phyloP scores from a whole-genome alignment of 2,797 vertebrate species.

The Sorex maritimensis region DNA sequence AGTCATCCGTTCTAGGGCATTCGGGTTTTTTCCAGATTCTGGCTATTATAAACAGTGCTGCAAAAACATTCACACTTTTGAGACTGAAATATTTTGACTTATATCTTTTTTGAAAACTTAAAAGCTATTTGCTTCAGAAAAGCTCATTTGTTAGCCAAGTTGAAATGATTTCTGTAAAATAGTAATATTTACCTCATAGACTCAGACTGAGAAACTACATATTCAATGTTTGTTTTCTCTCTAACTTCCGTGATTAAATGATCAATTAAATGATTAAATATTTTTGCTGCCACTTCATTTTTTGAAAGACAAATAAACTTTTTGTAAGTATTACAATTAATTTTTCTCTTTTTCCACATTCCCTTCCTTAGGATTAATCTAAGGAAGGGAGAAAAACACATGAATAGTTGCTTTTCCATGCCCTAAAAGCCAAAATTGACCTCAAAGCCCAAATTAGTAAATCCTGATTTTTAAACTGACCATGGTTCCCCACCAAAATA shows the following conservation, averaged over 20 bases:
- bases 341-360: background rate
- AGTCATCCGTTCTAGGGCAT: no score
- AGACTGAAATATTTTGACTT: background rate
- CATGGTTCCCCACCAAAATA: background rate
- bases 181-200: background rate
- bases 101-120: conserved; percentile 34
- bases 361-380: background rate
- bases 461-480: conserved; percentile 61
- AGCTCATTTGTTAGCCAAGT: background rate
- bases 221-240: background rate
- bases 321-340: background rate
- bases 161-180: conserved; percentile 55
- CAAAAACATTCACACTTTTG: background rate
- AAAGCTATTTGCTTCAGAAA: conserved; percentile 17
- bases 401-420: background rate
- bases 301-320: conserved; percentile 14
- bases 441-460: background rate
- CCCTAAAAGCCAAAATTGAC: background rate
- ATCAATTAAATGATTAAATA: conserved; percentile 56
- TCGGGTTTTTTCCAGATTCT: no score
- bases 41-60: no score
- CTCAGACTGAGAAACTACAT: background rate
- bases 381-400: background rate
- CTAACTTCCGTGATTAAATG: conserved; percentile 9
- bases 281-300: conserved; percentile 2